These are phyloP conservation scores for Erinaceus europaeus DNA, from an alignment of 2,113 vertebrate genomes.

Conservation along the genomic window DNA sequence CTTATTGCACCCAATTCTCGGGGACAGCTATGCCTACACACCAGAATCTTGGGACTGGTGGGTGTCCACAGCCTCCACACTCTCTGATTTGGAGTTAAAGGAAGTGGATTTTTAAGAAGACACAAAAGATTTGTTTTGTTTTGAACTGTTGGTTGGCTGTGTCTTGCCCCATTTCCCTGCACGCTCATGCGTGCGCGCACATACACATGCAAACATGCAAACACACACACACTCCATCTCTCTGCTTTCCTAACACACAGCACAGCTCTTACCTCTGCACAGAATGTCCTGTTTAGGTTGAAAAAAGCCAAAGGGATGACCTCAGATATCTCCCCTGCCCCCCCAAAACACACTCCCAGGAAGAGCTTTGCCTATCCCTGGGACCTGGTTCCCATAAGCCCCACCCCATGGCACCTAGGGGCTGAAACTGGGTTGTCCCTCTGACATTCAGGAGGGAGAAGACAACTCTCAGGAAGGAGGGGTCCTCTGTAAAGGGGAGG, in stretches of 20 bases:
- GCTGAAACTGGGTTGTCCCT: no score
- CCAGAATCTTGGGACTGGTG: no score
- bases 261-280: constrained; percentile 19
- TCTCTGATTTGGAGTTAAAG: not conserved
- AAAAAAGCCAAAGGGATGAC: not conserved
- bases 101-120: not conserved
- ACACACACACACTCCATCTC: not conserved
- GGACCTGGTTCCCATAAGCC: no score
- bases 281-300: constrained; percentile 36
- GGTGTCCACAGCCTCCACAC: not conserved
- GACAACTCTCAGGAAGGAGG: no score
- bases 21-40: no score
- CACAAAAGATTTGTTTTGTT: not conserved
- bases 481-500: no score
- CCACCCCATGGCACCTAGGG: no score
- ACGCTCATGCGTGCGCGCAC: not conserved
- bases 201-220: not conserved
- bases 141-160: not conserved
- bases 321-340: not conserved
- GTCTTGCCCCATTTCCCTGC: not conserved
- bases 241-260: constrained; percentile 19
- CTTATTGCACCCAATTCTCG: no score
- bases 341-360: not conserved
- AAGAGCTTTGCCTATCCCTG: no score
- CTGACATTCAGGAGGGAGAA: no score